Evolutionary conservation across 1,140 invertebrate species (phyloP), one percentile per base, ranked within the genome.

Genomic region (Anthonomus grandis): DNA sequence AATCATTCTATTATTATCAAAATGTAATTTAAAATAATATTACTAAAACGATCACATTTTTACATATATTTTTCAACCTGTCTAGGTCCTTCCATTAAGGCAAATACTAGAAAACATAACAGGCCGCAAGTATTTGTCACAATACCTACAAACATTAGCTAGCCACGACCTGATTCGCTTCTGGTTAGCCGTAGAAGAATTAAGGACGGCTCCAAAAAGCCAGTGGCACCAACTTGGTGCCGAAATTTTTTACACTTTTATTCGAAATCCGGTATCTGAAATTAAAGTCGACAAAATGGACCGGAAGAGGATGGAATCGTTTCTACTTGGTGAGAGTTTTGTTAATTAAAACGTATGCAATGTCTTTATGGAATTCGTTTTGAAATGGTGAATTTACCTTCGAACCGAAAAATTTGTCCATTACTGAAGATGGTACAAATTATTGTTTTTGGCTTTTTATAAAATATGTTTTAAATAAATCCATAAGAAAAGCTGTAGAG

Each of bases 191-290:
- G 90, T 94, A 0, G 90, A 95, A 67, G 90, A 93, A 73, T 75
- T 95, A 49, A 81, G 86, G 57, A 78, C 81, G 42, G 82, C 87
- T 12, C 83, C 83, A 49, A 79, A 84, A 64, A 85, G 83, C 48
- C 82, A 82, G 50, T 90, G 87, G 80, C 90, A 94, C 75, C 89
- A 93, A 62, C 73, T 93, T n/a, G 92, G 87, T 10, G 87, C 88
- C 23, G 90, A 93, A 70, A 91, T 94, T 61, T 94, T 91, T 75
- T 91, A 93, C 65, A 91, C 89, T 10, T 93, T 90, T 64, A 87
- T 94, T 54, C 79, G 85, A 55, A 86, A 86, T 39, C 84, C 86
- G 4, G 86, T 83, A 51, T 85, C 86, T 1, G 86, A 87, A 69
- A 86, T 91, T 53, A 89, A 89, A 77, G 83, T 89, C 38, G 85